A percentile compares a stretch with the other conserved stretches of the same genome.
Conservation (phyloP, 2,888 invertebrate genomes). For the Rapana venosa region DNA sequence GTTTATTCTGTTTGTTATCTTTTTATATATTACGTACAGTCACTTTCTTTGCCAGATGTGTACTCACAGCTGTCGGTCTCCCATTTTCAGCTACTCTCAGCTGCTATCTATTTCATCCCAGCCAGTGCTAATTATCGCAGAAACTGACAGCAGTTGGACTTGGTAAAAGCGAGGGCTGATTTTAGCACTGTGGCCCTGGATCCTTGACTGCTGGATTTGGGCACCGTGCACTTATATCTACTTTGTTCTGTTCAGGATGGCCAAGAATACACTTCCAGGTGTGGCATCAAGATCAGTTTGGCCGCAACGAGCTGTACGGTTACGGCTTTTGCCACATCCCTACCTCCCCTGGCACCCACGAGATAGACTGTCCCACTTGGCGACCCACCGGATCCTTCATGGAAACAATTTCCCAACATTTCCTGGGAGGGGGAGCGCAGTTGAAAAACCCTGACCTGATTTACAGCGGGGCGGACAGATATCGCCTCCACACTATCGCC, state of each 20-base stretch:
- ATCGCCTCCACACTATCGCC: slow-evolving; percentile 89
- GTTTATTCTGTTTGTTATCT: too few species aligned
- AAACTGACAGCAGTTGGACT: too few species aligned
- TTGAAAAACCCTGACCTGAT: slow-evolving; percentile 82
- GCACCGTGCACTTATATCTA: too few species aligned
- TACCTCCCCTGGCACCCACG: slow-evolving; percentile 88
- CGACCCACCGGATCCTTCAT: slow-evolving; percentile 80
- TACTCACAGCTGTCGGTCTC: too few species aligned
- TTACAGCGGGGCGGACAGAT: slow-evolving; percentile 80
- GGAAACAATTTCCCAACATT: slow-evolving; percentile 83
- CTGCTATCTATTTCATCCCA: too few species aligned
- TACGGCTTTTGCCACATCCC: slow-evolving; percentile 92
- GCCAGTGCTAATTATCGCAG: too few species aligned
- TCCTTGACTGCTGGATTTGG: too few species aligned
- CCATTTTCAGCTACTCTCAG: too few species aligned
- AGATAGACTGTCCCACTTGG: slow-evolving; percentile 91
- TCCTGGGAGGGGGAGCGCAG: slow-evolving; percentile 85
- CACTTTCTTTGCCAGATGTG: too few species aligned
- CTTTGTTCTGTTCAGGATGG: slow-evolving; percentile 85
- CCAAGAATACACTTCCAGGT: slow-evolving; percentile 96
- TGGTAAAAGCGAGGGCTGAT: too few species aligned
- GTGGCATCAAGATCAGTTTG: slow-evolving; percentile 92
- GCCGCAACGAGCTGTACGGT: slow-evolving; percentile 91
- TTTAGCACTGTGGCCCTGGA: too few species aligned
- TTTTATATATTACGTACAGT: too few species aligned